phyloP scores from a whole-genome alignment of 2,888 invertebrate species.

The Leptinotarsa tumamoca region DNA sequence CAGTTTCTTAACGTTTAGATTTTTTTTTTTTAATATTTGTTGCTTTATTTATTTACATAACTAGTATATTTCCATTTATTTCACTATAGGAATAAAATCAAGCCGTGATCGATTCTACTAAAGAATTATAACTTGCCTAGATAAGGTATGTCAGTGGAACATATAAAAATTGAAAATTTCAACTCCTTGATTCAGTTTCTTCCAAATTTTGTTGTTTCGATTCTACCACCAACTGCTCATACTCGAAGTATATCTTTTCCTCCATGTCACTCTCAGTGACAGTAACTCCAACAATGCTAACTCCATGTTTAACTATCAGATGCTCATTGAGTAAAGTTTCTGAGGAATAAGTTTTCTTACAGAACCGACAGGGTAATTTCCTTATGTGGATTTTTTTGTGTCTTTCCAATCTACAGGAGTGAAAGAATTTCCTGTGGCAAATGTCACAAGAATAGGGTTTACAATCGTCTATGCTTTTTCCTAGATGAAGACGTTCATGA shows the following conservation, averaged over 20 bases:
- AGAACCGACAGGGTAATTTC: constrained; percentile 56
- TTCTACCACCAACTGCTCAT: not conserved
- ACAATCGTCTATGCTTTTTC: constrained; percentile 50
- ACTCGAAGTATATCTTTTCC: not conserved
- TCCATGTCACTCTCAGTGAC: constrained; percentile 2
- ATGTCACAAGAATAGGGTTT: constrained; percentile 59
- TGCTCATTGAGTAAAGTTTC: constrained; percentile 56
- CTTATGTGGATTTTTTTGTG: constrained; percentile 67
- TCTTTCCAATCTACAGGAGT: constrained; percentile 66
- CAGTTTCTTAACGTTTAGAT: too few relatives aligned
- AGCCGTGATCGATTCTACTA: too few relatives aligned
- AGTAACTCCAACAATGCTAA: not conserved
- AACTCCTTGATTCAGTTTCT: not conserved
- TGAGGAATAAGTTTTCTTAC: constrained; percentile 56
- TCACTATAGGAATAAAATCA: too few relatives aligned
- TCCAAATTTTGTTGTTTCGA: not conserved
- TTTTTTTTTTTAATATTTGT: too few relatives aligned
- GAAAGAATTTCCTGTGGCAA: constrained; percentile 60
- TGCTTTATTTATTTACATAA: too few relatives aligned
- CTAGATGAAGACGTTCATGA: constrained; percentile 57
- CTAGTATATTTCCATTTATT: too few relatives aligned
- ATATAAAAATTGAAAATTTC: not conserved
- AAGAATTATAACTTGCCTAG: too few relatives aligned
- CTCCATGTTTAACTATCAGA: constrained; percentile 27
- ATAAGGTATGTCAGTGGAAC: too few relatives aligned